A percentile compares a stretch with the other conserved stretches of the same genome.
These are phyloP conservation scores for Hestina assimilis DNA, from an alignment of 1,140 invertebrate genomes.

Conservation along the genomic window DNA sequence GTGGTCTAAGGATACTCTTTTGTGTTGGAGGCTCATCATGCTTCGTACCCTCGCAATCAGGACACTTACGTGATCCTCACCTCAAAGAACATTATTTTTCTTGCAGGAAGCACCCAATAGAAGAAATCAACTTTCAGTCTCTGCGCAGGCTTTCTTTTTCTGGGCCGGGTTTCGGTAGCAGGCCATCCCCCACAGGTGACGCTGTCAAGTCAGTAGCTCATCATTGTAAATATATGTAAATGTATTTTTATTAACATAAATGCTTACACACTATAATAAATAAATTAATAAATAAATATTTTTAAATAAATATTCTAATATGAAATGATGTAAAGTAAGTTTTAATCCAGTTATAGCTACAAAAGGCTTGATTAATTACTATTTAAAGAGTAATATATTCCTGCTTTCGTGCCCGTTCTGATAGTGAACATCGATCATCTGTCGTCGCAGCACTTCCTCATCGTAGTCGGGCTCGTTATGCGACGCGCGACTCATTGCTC, in stretches of 20 bases:
- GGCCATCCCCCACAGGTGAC: no score
- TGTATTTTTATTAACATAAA: background rate
- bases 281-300: background rate
- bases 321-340: background rate
- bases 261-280: background rate
- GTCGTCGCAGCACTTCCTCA: conserved; percentile 48
- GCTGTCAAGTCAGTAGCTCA: no score
- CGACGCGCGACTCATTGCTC: conserved; percentile 31
- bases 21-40: no score
- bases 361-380: conserved; percentile 20
- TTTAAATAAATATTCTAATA: background rate
- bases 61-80: no score
- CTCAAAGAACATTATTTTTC: no score
- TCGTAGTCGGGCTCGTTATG: conserved; percentile 40
- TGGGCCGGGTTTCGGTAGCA: no score
- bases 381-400: conserved; percentile 22
- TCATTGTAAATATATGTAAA: no score
- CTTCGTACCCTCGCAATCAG: no score
- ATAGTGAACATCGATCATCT: conserved; percentile 55
- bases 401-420: conserved; percentile 24
- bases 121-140: no score
- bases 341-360: background rate
- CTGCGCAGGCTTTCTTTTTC: no score
- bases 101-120: no score
- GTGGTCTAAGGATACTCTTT: no score